phyloP scores from a whole-genome alignment of 2,888 invertebrate genomes.

The Tachina grossa region DNA sequence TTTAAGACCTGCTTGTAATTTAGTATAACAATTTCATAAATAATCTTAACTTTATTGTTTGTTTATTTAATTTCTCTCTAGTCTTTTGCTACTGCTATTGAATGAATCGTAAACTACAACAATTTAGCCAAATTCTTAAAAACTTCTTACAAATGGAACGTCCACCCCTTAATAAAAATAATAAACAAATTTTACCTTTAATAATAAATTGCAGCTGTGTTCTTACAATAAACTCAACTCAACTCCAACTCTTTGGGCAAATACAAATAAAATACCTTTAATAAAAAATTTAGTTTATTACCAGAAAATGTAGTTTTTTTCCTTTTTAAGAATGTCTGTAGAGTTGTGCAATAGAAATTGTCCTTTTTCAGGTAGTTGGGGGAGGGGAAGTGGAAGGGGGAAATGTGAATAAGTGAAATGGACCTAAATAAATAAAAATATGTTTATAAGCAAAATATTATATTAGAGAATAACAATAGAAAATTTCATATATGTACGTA shows the following conservation, averaged over 20 bases:
- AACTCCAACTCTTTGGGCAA: slow-evolving; percentile 41
- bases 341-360: slow-evolving; percentile 10
- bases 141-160: not conserved
- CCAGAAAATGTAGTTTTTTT: slow-evolving; percentile 60
- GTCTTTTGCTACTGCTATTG: slow-evolving; percentile 65
- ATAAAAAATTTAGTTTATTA: slow-evolving; percentile 43
- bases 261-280: slow-evolving; percentile 54
- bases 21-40: not conserved
- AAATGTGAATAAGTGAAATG: slow-evolving; percentile 56
- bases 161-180: slow-evolving; percentile 39
- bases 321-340: slow-evolving; percentile 1
- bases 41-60: not conserved
- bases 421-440: slow-evolving; percentile 81
- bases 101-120: slow-evolving; percentile 65
- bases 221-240: slow-evolving; percentile 16
- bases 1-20: too few relatives aligned
- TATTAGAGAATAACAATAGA: slow-evolving; percentile 78
- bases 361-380: slow-evolving; percentile 1
- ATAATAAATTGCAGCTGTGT: slow-evolving; percentile 78
- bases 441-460: slow-evolving; percentile 81
- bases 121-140: slow-evolving; percentile 22
- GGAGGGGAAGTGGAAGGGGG: not conserved
- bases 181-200: slow-evolving; percentile 71
- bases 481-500: slow-evolving; percentile 31
- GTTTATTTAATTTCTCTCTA: slow-evolving; percentile 9